Conservation (phyloP, 2,113 vertebrate species). For the Hyaena hyaena region DNA sequence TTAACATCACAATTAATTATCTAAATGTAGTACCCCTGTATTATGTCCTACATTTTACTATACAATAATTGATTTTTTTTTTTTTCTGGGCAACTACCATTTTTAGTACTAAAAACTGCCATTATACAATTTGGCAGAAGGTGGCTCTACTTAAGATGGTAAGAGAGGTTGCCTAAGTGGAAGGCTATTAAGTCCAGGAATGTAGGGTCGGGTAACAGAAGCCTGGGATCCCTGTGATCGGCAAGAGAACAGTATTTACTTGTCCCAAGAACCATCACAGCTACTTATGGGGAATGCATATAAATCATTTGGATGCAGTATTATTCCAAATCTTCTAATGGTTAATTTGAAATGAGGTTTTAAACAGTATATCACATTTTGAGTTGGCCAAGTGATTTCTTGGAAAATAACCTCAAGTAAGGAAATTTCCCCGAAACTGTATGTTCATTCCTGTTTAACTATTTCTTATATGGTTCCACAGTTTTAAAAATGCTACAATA, state of each 20-base stretch:
- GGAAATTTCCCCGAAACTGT: neutral
- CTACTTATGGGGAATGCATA: constrained; percentile 88
- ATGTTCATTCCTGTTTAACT: constrained; percentile 12
- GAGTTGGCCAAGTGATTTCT: constrained; percentile 30
- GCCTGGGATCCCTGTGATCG: constrained; percentile 84
- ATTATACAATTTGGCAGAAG: constrained; percentile 88
- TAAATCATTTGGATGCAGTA: constrained; percentile 84
- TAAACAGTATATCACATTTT: constrained; percentile 61
- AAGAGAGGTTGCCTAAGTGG: constrained; percentile 88
- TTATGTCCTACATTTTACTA: constrained; percentile 57
- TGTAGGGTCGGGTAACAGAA: constrained; percentile 84
- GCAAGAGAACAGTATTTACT: constrained; percentile 85
- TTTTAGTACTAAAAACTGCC: constrained; percentile 83
- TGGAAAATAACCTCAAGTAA: constrained; percentile 38
- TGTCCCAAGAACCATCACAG: constrained; percentile 90
- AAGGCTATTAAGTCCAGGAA: constrained; percentile 85
- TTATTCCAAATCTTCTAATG: constrained; percentile 77
- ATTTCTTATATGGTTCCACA: neutral
- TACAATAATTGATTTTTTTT: neutral
- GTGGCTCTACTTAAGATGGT: constrained; percentile 87
- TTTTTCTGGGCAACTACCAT: constrained; percentile 33
- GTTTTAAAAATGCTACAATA: neutral
- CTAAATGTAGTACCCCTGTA: constrained; percentile 53
- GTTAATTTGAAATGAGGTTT: constrained; percentile 75
- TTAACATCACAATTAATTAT: constrained; percentile 57